Conservation (phyloP, 2,797 vertebrate species). For the Hemibagrus guttatus region DNA sequence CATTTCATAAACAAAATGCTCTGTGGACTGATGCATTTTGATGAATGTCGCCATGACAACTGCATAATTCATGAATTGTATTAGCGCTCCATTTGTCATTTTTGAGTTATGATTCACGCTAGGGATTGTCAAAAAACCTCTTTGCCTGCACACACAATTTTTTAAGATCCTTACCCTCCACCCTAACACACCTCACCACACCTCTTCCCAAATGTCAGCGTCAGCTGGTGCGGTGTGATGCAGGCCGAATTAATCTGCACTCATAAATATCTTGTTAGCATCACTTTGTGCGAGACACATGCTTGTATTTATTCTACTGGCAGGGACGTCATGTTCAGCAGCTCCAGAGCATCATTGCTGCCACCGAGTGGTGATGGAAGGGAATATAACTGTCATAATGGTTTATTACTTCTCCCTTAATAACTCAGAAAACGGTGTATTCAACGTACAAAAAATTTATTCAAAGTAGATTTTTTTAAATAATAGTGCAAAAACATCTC, state of each 20-base stretch:
- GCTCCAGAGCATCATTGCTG: constrained; percentile 50
- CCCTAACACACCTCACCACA: constrained; percentile 9
- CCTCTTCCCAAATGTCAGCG: constrained; percentile 53
- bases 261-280: constrained; percentile 63
- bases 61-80: constrained; percentile 82
- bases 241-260: constrained; percentile 56
- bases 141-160: constrained; percentile 45
- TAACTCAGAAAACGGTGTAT: constrained; percentile 1
- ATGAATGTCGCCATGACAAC: constrained; percentile 82
- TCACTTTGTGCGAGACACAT: constrained; percentile 51
- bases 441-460: constrained; percentile 15
- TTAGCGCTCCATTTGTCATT: constrained; percentile 79
- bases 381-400: constrained; percentile 28
- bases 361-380: constrained; percentile 51
- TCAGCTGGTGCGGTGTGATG: constrained; percentile 52
- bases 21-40: constrained; percentile 69
- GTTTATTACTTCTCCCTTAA: background rate
- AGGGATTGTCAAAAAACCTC: constrained; percentile 59
- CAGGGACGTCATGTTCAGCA: constrained; percentile 14
- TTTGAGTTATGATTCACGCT: constrained; percentile 74
- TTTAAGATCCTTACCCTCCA: constrained; percentile 50
- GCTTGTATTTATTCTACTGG: constrained; percentile 35
- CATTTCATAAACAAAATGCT: constrained; percentile 77
- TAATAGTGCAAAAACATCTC: constrained; percentile 38
- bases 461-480: constrained; percentile 36